Percentiles rank a stretch among this genome's conserved stretches.
These are phyloP conservation scores for Lordiphosa clarofinis DNA, from an alignment of 1,140 invertebrate genomes.

Conservation along the genomic window DNA sequence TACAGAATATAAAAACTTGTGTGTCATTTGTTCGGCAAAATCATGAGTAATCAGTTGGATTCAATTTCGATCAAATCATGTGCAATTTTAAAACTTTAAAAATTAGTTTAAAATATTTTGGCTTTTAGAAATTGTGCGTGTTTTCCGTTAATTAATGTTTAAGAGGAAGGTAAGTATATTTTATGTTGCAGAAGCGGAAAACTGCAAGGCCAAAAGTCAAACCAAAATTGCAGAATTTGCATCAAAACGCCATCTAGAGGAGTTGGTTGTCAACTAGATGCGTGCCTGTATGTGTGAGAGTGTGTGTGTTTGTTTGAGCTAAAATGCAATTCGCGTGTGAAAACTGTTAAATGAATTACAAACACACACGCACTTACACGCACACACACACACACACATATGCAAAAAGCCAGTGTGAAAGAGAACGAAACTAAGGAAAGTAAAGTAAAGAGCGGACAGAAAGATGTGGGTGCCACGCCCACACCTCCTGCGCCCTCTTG, in stretches of 20 bases:
- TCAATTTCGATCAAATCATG: too few relatives aligned
- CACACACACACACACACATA: background rate
- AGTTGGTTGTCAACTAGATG: slow-evolving; percentile 10
- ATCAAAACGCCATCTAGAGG: slow-evolving; percentile 31
- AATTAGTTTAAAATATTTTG: too few relatives aligned
- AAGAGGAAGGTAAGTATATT: too few relatives aligned
- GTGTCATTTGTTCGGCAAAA: too few relatives aligned
- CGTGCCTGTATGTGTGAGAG: background rate
- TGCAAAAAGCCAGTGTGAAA: background rate
- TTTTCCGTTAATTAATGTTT: too few relatives aligned
- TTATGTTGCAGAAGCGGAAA: background rate
- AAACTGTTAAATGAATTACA: slow-evolving; percentile 45
- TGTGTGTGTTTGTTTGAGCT: slow-evolving; percentile 5
- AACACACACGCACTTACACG: slow-evolving; percentile 4
- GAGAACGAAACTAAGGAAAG: slow-evolving; percentile 2
- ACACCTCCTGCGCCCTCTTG: background rate
- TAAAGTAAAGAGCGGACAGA: slow-evolving; percentile 3
- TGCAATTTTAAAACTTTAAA: too few relatives aligned
- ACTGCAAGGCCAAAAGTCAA: slow-evolving; percentile 1
- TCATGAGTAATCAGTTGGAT: too few relatives aligned
- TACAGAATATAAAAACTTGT: too few relatives aligned
- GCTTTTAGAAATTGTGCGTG: too few relatives aligned
- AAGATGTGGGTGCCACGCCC: slow-evolving; percentile 18
- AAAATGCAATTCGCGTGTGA: slow-evolving; percentile 42
- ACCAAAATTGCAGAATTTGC: slow-evolving; percentile 8